Evolutionary conservation across 1,140 invertebrate genomes (phyloP).

Genomic region (Zaprionus ornatus): DNA sequence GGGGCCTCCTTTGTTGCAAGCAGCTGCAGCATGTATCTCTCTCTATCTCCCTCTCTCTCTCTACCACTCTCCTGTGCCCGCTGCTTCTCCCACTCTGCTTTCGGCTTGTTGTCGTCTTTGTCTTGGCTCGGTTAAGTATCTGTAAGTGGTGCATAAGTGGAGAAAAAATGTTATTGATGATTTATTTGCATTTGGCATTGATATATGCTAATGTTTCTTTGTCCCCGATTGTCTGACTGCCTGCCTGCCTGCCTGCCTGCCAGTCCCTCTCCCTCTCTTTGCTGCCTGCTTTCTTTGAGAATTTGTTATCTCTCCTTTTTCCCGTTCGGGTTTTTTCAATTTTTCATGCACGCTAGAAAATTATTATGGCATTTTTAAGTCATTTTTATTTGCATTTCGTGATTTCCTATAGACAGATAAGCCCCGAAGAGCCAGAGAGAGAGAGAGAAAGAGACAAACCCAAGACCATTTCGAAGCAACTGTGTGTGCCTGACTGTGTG

Average conservation of each 20-base stretch:
- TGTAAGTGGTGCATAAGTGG: slow-evolving; percentile 82
- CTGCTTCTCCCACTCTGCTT: not conserved
- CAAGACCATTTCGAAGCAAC: not conserved
- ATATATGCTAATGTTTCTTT: slow-evolving; percentile 82
- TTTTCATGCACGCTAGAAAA: slow-evolving; percentile 67
- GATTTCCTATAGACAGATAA: slow-evolving; percentile 70
- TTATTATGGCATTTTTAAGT: slow-evolving; percentile 78
- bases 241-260: slow-evolving; percentile 5
- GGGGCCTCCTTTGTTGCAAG: slow-evolving; percentile 22
- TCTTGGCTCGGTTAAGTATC: slow-evolving; percentile 63
- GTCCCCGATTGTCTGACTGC: slow-evolving; percentile 6
- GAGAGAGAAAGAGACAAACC: not conserved
- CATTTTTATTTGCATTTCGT: slow-evolving; percentile 83
- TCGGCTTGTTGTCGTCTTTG: slow-evolving; percentile 24
- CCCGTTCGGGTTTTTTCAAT: slow-evolving; percentile 61
- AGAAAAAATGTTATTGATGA: slow-evolving; percentile 82
- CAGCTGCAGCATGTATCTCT: slow-evolving; percentile 41
- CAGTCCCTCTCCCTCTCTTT: slow-evolving; percentile 2
- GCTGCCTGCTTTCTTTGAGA: slow-evolving; percentile 32
- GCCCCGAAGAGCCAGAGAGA: slow-evolving; percentile 3
- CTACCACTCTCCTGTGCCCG: not conserved
- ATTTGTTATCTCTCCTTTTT: slow-evolving; percentile 71
- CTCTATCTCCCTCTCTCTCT: not conserved
- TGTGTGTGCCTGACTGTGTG: slow-evolving; percentile 15
- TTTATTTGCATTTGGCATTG: slow-evolving; percentile 83